These are phyloP conservation scores for Pseudotriccus pelzelni DNA, from an alignment of 2,797 vertebrate genomes.

Conservation along the genomic window DNA sequence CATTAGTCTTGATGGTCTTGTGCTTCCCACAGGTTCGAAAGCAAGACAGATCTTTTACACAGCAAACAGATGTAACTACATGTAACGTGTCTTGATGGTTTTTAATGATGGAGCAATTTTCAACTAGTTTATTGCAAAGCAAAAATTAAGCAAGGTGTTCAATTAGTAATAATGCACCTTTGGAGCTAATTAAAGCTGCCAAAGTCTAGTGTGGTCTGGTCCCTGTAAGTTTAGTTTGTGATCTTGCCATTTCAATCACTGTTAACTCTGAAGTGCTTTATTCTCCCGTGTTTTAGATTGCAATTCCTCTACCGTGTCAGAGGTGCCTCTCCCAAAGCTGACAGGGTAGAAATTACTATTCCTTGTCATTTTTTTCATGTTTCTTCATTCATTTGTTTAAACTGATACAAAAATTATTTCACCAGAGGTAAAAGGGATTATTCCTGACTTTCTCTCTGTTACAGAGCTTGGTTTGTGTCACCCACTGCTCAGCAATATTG, in stretches of 20 bases:
- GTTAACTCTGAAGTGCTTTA: accelerated
- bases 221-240: not conserved
- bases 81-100: not conserved
- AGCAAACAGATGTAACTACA: not conserved
- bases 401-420: not conserved
- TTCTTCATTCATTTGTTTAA: not conserved
- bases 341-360: not conserved
- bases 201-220: not conserved
- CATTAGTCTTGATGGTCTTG: not conserved
- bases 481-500: not conserved
- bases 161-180: not conserved
- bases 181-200: not conserved
- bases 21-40: not conserved
- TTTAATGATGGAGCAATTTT: not conserved
- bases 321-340: not conserved
- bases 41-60: not conserved
- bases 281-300: not conserved
- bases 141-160: not conserved
- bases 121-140: not conserved
- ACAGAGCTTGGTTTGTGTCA: not conserved
- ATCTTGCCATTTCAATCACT: not conserved
- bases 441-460: not conserved
- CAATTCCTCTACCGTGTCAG: not conserved
- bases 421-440: not conserved
- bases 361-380: not conserved